These are phyloP conservation scores for Neoarius graeffei DNA, from an alignment of 2,113 vertebrate genomes.

Conservation along the genomic window DNA sequence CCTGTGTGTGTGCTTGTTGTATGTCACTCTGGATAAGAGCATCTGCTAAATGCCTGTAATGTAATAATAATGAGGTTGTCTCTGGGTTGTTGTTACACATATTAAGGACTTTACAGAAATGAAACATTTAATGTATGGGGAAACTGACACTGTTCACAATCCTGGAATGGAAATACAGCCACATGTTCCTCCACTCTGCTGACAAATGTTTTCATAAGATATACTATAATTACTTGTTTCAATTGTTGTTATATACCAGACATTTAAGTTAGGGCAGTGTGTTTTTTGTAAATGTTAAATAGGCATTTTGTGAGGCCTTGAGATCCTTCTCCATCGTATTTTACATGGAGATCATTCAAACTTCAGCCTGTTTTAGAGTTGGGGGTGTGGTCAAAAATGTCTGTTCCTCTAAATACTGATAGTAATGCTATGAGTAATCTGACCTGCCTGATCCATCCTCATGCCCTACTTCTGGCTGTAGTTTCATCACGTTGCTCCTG, in stretches of 20 bases:
- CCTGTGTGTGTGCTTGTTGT: no score
- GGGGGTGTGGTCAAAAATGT: background rate
- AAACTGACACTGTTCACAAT: background rate
- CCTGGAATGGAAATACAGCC: background rate
- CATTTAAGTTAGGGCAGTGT: background rate
- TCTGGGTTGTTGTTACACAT: background rate
- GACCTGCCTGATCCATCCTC: no score
- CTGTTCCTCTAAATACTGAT: background rate
- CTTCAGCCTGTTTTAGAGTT: background rate
- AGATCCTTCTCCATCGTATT: background rate
- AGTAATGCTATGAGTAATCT: no score
- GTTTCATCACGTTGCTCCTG: no score
- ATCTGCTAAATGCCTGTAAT: no score
- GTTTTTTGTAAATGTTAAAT: conserved; percentile 10
- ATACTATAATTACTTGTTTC: background rate
- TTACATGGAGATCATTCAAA: background rate
- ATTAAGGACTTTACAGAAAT: background rate
- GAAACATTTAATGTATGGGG: background rate
- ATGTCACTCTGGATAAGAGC: no score
- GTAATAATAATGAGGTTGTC: background rate
- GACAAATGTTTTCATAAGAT: background rate
- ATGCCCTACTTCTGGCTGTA: no score
- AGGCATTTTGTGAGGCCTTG: background rate
- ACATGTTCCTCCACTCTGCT: background rate
- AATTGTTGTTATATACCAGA: background rate